phyloP scores from a whole-genome alignment of 2,797 vertebrate species.

The Danio kyathit region DNA sequence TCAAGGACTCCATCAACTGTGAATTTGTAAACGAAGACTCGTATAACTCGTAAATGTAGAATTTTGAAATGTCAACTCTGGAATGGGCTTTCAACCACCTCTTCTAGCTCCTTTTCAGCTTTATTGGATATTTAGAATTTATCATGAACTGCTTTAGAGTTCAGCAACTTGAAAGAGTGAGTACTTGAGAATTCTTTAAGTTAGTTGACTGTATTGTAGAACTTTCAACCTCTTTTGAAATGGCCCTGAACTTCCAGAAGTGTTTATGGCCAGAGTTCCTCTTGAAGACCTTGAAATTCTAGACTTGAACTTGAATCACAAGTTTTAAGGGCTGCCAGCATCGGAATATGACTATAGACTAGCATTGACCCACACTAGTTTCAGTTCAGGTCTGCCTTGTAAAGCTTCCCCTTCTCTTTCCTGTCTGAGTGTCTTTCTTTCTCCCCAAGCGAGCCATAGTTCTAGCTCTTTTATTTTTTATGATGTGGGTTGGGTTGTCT shows the following conservation, averaged over 20 bases:
- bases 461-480: conserved; percentile 12
- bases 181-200: background rate
- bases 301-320: conserved; percentile 5
- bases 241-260: background rate
- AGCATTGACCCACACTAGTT: conserved; percentile 35
- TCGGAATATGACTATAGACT: conserved; percentile 11
- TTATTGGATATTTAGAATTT: background rate
- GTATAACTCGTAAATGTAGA: too few species aligned
- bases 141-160: background rate
- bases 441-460: background rate
- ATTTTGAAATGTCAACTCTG: background rate
- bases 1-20: background rate
- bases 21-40: too few species aligned
- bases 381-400: conserved; percentile 27
- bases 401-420: conserved; percentile 38
- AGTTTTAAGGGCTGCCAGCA: background rate
- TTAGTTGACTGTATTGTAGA: background rate
- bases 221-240: background rate
- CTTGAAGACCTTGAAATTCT: background rate
- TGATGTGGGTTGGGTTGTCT: conserved; percentile 21
- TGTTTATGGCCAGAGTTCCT: background rate
- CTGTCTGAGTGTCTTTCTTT: conserved; percentile 6
- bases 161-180: background rate
- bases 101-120: background rate
- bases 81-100: background rate